phyloP scores from a whole-genome alignment of 2,113 vertebrate species.

The Cynoglossus semilaevis region DNA sequence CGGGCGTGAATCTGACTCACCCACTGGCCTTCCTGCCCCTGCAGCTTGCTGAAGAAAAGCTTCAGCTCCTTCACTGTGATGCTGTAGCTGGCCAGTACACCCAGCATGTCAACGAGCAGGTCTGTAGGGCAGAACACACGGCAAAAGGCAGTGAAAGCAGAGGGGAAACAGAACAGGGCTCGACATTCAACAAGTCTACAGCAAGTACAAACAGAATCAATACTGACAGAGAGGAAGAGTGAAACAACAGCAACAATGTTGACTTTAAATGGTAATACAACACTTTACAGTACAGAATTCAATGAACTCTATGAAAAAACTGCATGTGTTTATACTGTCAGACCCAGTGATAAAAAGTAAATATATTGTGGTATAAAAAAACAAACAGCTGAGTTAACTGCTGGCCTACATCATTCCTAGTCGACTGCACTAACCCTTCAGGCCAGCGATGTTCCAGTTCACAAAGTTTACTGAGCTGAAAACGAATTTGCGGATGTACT shows the following conservation, averaged over 20 bases:
- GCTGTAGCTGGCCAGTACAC: constrained; percentile 95
- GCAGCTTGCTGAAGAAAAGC: constrained; percentile 96
- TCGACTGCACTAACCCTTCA: constrained; percentile 46
- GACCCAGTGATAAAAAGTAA: no score
- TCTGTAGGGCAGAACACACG: constrained; percentile 73
- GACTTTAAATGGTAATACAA: no score
- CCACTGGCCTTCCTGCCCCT: constrained; percentile 94
- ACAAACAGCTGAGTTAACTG: constrained; percentile 30
- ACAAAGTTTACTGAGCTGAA: constrained; percentile 57
- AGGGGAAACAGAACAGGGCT: not conserved
- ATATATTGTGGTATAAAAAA: constrained; percentile 5
- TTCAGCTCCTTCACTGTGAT: constrained; percentile 96
- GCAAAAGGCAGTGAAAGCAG: not conserved
- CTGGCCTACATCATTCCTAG: constrained; percentile 28
- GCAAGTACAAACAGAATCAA: not conserved
- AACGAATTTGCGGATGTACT: constrained; percentile 55
- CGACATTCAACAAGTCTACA: not conserved
- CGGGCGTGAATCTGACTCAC: constrained; percentile 74
- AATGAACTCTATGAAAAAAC: no score
- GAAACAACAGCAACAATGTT: no score
- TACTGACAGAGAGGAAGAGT: constrained; percentile 21
- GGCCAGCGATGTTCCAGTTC: constrained; percentile 41
- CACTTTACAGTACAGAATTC: no score
- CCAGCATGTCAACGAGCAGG: constrained; percentile 95
- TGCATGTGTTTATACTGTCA: no score